Conservation (phyloP, 2,888 invertebrate species). For the Cataglyphis cursor region DNA sequence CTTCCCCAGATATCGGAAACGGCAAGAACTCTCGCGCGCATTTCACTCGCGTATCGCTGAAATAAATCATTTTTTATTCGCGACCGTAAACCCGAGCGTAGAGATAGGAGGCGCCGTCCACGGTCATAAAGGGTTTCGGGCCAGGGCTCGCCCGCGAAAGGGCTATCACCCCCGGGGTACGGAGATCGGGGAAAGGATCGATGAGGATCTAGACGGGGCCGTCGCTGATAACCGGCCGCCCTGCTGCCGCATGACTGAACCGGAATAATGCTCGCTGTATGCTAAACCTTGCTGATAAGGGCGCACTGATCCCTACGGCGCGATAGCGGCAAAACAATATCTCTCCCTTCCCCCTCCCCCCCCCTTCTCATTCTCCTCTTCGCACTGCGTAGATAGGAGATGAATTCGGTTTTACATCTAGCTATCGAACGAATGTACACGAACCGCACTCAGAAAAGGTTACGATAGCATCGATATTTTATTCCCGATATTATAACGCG, state of each 20-base stretch:
- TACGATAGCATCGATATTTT: neutral
- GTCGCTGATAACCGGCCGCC: slow-evolving; percentile 67
- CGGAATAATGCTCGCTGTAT: slow-evolving; percentile 69
- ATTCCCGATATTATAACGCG: neutral
- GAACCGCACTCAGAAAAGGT: neutral
- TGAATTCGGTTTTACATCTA: slow-evolving; percentile 63
- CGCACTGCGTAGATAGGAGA: slow-evolving; percentile 54
- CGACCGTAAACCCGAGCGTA: slow-evolving; percentile 21
- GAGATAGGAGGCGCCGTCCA: neutral
- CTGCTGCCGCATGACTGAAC: slow-evolving; percentile 65
- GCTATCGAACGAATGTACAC: slow-evolving; percentile 34
- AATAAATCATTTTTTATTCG: slow-evolving; percentile 45
- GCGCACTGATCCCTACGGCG: slow-evolving; percentile 52
- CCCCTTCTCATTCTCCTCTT: neutral
- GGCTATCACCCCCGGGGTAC: slow-evolving; percentile 27
- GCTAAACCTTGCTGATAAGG: slow-evolving; percentile 72
- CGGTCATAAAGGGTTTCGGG: slow-evolving; percentile 40
- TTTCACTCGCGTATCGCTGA: slow-evolving; percentile 30
- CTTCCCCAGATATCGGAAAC: slow-evolving; percentile 22
- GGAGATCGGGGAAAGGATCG: slow-evolving; percentile 44
- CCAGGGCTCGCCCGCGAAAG: slow-evolving; percentile 40
- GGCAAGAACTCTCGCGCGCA: slow-evolving; percentile 10
- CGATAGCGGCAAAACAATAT: slow-evolving; percentile 73
- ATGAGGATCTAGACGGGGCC: slow-evolving; percentile 57
- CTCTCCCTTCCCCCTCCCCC: slow-evolving; percentile 35